Base-by-base conservation (phyloP, 1,140 invertebrate species). In the Hylaeus volcanicus region DNA sequence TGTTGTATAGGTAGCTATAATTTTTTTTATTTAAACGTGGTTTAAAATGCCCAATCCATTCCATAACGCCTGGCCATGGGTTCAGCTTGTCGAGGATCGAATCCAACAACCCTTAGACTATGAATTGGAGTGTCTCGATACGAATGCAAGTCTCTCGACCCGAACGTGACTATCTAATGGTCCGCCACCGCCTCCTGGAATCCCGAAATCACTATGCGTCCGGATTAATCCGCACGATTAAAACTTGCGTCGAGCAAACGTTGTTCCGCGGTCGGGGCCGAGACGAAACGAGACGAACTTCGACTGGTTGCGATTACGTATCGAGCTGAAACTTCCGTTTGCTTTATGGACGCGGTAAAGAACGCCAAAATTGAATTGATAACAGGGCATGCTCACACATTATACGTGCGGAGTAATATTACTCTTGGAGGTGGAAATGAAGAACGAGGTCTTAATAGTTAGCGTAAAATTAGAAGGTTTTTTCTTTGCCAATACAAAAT, bases 1-100 rank as follows among this genome's bases (percentile, higher is more conserved):
- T 92, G 92, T 93, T 93, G 88, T 90, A 88, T 90, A 88, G 88
- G 84, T 91, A 90, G 85, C 81, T 89, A 90, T 90, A 81, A 84
- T 70, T 89, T 86, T 48, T 63, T 48, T 48, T 48, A 6, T 84
- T 90, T 88, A 89, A 90, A 90, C 84, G 88, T 90, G 82, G 81
- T 91, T 91, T 89, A 90, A 92, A 92, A 93, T 93, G 91, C 90
- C 92, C 92, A 89, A 83, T 90, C 86, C 87, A 85, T 90, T 90
- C 89, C 90, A 71, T 89, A 88, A 89, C 87, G 89, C 88, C 90
- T 88, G 90, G 86, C 64, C 82, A 58, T 69, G 5, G 60, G 48
- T 77, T 53, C n/a, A 1, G 65, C 5, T 63, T 53, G 3, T 58
- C 41, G 5, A 58, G 6, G 45, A 65, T 66, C 58, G 14, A 68